Evolutionary conservation across 2,797 vertebrate genomes (phyloP).

Genomic region (Cryptoprocta ferox): DNA sequence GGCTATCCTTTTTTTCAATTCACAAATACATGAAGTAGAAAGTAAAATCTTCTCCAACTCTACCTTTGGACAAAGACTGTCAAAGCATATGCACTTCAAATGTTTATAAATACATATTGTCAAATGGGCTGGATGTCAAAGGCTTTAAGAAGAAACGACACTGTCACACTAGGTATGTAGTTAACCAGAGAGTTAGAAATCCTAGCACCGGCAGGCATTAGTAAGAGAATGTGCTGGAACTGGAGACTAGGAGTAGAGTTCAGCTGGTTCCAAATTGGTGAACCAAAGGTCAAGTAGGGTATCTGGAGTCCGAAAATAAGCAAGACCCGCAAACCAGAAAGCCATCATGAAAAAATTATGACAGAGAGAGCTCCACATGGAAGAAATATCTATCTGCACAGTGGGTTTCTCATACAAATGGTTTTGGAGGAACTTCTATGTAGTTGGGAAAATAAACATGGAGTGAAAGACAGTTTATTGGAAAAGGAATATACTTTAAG

Average conservation of each 20-base stretch:
- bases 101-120: not conserved
- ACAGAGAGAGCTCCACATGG: not conserved
- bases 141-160: not conserved
- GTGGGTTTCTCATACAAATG: not conserved
- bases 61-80: not conserved
- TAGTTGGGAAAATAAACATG: not conserved
- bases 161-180: not conserved
- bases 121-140: not conserved
- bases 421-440: not conserved
- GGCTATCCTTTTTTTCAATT: not conserved
- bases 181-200: not conserved
- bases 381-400: not conserved
- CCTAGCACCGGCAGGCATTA: not conserved
- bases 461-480: not conserved
- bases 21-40: not conserved
- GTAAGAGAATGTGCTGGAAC: not conserved
- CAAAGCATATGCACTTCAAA: not conserved
- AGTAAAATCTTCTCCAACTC: not conserved
- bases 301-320: not conserved
- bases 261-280: not conserved
- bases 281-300: not conserved
- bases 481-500: not conserved
- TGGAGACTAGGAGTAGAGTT: not conserved
- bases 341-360: not conserved
- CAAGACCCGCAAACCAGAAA: not conserved